These are phyloP conservation scores for Sardina pilchardus DNA, from an alignment of 2,113 vertebrate species.

Conservation along the genomic window DNA sequence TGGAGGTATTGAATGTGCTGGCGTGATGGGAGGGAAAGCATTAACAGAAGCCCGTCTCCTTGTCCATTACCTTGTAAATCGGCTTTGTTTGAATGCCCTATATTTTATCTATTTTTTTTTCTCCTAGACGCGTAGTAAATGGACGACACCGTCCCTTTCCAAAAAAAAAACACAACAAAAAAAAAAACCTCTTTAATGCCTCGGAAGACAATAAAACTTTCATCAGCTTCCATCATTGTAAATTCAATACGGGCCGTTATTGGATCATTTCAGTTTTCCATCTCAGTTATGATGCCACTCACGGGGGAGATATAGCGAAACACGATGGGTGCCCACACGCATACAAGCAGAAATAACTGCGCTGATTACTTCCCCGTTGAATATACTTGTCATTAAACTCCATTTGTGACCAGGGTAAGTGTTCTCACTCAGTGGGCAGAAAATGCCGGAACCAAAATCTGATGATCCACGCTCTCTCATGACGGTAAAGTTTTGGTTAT, in stretches of 20 bases:
- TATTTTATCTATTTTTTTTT: constrained; percentile 40
- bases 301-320: constrained; percentile 48
- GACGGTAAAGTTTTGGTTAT: not conserved
- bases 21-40: constrained; percentile 50
- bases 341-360: constrained; percentile 40
- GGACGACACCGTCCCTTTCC: constrained; percentile 12
- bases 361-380: constrained; percentile 25
- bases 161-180: constrained; percentile 14
- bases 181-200: constrained; percentile 51
- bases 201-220: constrained; percentile 64
- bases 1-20: constrained; percentile 63
- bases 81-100: constrained; percentile 63
- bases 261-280: constrained; percentile 60
- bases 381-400: constrained; percentile 34
- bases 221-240: constrained; percentile 60
- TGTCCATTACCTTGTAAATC: constrained; percentile 65
- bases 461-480: not conserved
- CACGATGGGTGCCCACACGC: constrained; percentile 37
- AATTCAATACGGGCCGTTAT: constrained; percentile 56
- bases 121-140: constrained; percentile 52
- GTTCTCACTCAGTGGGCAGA: constrained; percentile 17
- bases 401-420: constrained; percentile 24
- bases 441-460: constrained; percentile 3
- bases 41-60: constrained; percentile 54
- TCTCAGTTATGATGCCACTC: constrained; percentile 48